Percentiles rank a stretch among this genome's conserved stretches.
Evolutionary conservation across 2,113 vertebrate species (phyloP).

Genomic region (Nansenia antarctica): DNA sequence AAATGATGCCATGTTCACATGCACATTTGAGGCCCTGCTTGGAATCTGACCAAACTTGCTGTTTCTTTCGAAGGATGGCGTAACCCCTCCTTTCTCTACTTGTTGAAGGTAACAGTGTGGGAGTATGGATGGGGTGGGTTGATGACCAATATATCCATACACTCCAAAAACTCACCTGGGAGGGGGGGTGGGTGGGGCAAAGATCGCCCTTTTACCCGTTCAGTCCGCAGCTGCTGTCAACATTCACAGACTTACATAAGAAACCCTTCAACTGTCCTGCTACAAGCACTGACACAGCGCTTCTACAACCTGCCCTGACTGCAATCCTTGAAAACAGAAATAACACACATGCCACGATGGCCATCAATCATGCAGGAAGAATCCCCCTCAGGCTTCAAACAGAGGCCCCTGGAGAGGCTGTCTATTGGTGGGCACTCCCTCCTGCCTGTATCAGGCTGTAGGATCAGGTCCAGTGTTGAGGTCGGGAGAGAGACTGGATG

Average conservation of each 20-base stretch:
- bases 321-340: not conserved
- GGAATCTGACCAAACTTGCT: conserved; percentile 54
- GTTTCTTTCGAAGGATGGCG: not conserved
- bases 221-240: not conserved
- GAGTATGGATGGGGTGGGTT: not conserved
- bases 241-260: conserved; percentile 1
- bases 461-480: not conserved
- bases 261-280: not conserved
- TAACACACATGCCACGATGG: not conserved
- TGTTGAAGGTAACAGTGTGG: not conserved
- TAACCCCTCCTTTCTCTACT: not conserved
- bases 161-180: conserved; percentile 21
- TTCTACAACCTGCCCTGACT: not conserved
- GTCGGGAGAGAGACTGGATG: no score
- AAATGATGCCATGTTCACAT: no score
- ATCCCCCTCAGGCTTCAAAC: not conserved
- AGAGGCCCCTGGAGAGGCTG: not conserved
- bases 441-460: not conserved
- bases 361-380: not conserved
- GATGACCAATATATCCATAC: conserved; percentile 15
- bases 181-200: conserved; percentile 21
- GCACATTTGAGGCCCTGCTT: conserved; percentile 13
- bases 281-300: not conserved
- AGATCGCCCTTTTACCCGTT: no score
- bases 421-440: not conserved